A percentile compares a stretch with the other conserved stretches of the same genome.
Evolutionary conservation across 2,888 invertebrate species (phyloP).

Genomic region (Chironomus tentans): DNA sequence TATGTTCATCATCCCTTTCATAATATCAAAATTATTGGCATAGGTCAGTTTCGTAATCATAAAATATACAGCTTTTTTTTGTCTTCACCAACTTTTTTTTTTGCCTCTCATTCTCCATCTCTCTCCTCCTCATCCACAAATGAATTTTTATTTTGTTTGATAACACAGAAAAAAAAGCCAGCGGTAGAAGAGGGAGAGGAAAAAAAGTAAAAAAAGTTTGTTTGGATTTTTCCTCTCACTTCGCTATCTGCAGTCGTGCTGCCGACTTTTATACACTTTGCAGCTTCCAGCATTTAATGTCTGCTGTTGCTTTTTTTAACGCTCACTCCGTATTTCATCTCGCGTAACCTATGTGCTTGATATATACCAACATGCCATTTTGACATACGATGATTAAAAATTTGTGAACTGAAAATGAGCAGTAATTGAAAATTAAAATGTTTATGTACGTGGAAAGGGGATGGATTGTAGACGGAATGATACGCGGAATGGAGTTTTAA

Average conservation of each 20-base stretch:
- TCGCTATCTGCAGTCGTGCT: not conserved
- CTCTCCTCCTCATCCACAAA: not conserved
- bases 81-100: slow-evolving; percentile 19
- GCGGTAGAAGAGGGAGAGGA: not conserved
- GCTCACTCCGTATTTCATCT: no score
- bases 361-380: no score
- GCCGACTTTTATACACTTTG: not conserved
- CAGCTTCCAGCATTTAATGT: no score
- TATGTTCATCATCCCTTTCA: slow-evolving; percentile 26
- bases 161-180: not conserved
- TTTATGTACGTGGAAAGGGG: not conserved
- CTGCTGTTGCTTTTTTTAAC: not conserved
- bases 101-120: not conserved
- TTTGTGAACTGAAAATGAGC: not conserved
- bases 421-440: not conserved
- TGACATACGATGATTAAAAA: slow-evolving; percentile 1
- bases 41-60: slow-evolving; percentile 26
- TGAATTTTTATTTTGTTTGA: slow-evolving; percentile 20
- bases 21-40: slow-evolving; percentile 26
- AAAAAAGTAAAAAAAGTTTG: not conserved
- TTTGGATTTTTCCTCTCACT: not conserved
- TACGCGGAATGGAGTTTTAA: no score
- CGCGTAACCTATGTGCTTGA: no score
- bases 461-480: not conserved
- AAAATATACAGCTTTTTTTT: slow-evolving; percentile 25